Base-by-base conservation (phyloP, 2,888 invertebrate genomes). In the Adineta ricciae region DNA sequence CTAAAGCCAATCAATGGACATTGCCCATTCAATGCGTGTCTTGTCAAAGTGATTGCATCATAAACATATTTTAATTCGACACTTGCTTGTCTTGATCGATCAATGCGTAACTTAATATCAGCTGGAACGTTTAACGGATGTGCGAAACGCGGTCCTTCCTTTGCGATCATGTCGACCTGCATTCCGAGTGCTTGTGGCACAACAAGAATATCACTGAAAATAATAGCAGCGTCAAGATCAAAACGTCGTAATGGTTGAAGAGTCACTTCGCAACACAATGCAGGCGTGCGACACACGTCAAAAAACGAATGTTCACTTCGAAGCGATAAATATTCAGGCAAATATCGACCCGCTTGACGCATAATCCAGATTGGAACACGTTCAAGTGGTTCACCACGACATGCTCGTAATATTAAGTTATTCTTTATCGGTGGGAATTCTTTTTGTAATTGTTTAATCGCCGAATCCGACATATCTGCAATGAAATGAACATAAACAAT, bases 311-410 rank as follows among this genome's bases (percentile, higher is more conserved):
- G 94, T 87, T 94, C 92, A 78, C 94, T 93, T 86, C 97, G 93
- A 16, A 95, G 92, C 90, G 94, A 94, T 88, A 92, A 91, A 89
- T 94, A 94, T 89, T 94, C 94, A 82, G 97, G 96, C 86, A 98
- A 92, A 91, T 97, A 97, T 87, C 97, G 92, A 19, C 97, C 98
- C 84, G 98, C 98, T 91, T 98, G 98, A 88, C 98, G 93, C 98
- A 98, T 98, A 32, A 97, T 94, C 98, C 98, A 98, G 46, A 98
- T 94, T 1, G 98, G 98, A 0, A 96, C 93, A 89, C 93, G 93
- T 86, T 90, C 89, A 73, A 89, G 89, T 38, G 83, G 83, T 89
- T 95, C 94, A 0, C 97, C 97, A 86, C 92, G 92, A 1, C 96
- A 95, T 32, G 95, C 96, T 88, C 93, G 93, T 83, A 98, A 90